Evolutionary conservation across 2,888 invertebrate genomes (phyloP).

Genomic region (Aelia acuminata): DNA sequence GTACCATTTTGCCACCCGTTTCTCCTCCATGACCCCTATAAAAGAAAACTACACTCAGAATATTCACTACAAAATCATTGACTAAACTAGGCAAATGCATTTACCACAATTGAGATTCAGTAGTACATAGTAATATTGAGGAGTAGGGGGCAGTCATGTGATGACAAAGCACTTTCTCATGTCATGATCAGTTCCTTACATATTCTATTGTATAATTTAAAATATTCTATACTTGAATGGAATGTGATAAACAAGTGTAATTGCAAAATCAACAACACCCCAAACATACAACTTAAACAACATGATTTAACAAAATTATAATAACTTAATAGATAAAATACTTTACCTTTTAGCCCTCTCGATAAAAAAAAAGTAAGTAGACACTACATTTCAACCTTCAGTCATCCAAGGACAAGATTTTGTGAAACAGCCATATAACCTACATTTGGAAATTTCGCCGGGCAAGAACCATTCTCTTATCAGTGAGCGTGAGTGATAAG

Average conservation of each 20-base stretch:
- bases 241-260: neutral
- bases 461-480: neutral
- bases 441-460: neutral
- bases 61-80: neutral
- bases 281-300: neutral
- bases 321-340: neutral
- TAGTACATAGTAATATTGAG: neutral
- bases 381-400: neutral
- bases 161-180: slow-evolving; percentile 37
- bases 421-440: slow-evolving; percentile 19
- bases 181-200: neutral
- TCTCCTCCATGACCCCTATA: slow-evolving; percentile 40
- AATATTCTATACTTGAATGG: neutral
- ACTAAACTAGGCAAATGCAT: neutral
- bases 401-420: neutral
- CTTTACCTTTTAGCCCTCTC: neutral
- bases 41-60: neutral
- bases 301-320: neutral
- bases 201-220: neutral
- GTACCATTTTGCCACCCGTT: slow-evolving; percentile 87
- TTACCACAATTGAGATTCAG: neutral
- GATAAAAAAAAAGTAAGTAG: neutral
- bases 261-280: neutral
- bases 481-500: neutral
- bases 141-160: neutral